Conservation (phyloP, 2,113 vertebrate genomes). For the Mionectes macconnelli region DNA sequence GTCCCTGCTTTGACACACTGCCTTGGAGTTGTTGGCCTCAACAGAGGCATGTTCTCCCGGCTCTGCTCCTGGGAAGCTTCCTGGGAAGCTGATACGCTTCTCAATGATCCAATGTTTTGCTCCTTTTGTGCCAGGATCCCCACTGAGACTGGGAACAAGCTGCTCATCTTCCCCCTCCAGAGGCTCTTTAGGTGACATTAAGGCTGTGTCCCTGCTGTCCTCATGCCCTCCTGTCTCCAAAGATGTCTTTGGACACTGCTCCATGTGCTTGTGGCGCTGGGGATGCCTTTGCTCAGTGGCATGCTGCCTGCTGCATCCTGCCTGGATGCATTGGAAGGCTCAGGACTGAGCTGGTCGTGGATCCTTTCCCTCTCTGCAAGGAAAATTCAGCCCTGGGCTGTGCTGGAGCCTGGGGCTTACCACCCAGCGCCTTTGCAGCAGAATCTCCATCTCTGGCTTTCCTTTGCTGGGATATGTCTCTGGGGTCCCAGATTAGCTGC, state of each 20-base stretch:
- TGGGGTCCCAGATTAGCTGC: not conserved
- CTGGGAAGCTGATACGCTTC: not conserved
- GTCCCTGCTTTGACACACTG: accelerated
- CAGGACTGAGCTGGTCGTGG: accelerated
- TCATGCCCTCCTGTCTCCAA: not conserved
- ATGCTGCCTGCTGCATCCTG: not conserved
- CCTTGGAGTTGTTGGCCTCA: not conserved
- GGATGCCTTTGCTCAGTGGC: not conserved
- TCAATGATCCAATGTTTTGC: not conserved
- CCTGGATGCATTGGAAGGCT: not conserved
- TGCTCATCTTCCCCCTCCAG: not conserved
- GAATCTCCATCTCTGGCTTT: not conserved
- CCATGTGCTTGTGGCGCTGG: not conserved
- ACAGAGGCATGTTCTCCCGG: not conserved
- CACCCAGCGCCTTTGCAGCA: not conserved
- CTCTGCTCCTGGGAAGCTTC: not conserved
- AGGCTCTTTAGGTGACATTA: not conserved
- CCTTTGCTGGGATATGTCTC: not conserved
- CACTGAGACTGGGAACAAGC: not conserved
- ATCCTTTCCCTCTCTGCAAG: not conserved
- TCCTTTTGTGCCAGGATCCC: not conserved
- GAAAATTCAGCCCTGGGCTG: not conserved
- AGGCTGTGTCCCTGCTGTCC: not conserved
- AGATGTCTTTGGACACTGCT: not conserved
- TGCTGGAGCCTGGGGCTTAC: not conserved